phyloP scores from a whole-genome alignment of 1,140 invertebrate genomes.

The Yoshiicerus persimilis region DNA sequence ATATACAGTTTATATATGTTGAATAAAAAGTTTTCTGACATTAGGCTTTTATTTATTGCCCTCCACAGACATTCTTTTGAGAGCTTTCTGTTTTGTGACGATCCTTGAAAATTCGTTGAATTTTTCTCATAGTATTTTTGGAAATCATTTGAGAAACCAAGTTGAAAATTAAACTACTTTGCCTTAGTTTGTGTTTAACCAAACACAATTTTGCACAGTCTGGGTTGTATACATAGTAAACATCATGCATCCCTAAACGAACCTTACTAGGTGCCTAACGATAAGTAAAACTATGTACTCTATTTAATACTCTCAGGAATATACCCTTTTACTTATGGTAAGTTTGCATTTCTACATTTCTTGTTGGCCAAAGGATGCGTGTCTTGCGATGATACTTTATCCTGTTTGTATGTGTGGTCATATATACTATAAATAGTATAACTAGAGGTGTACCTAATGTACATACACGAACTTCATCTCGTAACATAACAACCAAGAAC shows the following conservation, averaged over 20 bases:
- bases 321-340: not conserved
- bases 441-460: not conserved
- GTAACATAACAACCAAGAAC: not conserved
- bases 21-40: conserved; percentile 23
- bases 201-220: not conserved
- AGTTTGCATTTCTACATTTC: not conserved
- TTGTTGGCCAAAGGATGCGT: not conserved
- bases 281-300: too few species aligned
- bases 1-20: conserved; percentile 16
- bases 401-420: not conserved
- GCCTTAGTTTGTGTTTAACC: not conserved
- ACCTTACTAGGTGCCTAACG: too few species aligned
- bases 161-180: not conserved
- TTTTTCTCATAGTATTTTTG: not conserved
- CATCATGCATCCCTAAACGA: not conserved
- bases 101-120: conserved; percentile 17
- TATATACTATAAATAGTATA: not conserved
- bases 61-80: conserved; percentile 22
- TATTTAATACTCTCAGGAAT: not conserved
- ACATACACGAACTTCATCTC: not conserved
- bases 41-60: conserved; percentile 23
- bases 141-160: not conserved
- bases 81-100: conserved; percentile 15
- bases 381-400: not conserved
- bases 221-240: not conserved